These are phyloP conservation scores for Bombus difficillimus DNA, from an alignment of 1,140 invertebrate genomes.

Conservation along the genomic window DNA sequence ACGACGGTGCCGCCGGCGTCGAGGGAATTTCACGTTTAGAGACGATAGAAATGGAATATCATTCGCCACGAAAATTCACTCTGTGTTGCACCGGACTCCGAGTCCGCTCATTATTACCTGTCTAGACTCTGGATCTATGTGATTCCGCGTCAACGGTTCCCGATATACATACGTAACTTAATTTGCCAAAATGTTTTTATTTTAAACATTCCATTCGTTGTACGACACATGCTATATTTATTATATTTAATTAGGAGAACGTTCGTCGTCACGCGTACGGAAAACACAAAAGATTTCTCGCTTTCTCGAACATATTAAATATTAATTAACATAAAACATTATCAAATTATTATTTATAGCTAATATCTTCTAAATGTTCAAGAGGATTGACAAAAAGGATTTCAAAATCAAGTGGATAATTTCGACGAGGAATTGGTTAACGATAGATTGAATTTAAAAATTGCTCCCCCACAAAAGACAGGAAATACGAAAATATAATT, in stretches of 20 bases:
- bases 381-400: no score
- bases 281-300: background rate
- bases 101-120: background rate
- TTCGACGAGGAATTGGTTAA: no score
- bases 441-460: no score
- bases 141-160: background rate
- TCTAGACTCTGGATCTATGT: background rate
- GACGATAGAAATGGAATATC: conserved; percentile 3
- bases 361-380: no score
- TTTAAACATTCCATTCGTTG: background rate
- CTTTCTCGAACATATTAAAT: no score
- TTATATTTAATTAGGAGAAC: background rate
- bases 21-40: conserved; percentile 31
- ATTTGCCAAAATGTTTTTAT: background rate
- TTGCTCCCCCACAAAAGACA: no score
- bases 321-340: no score
- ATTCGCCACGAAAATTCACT: background rate
- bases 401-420: no score
- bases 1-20: conserved; percentile 6
- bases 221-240: background rate
- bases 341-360: no score
- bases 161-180: background rate
- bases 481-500: no score
- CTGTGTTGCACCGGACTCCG: background rate
- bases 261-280: background rate